phyloP scores from a whole-genome alignment of 2,888 invertebrate species.

The Colletes collaris region DNA sequence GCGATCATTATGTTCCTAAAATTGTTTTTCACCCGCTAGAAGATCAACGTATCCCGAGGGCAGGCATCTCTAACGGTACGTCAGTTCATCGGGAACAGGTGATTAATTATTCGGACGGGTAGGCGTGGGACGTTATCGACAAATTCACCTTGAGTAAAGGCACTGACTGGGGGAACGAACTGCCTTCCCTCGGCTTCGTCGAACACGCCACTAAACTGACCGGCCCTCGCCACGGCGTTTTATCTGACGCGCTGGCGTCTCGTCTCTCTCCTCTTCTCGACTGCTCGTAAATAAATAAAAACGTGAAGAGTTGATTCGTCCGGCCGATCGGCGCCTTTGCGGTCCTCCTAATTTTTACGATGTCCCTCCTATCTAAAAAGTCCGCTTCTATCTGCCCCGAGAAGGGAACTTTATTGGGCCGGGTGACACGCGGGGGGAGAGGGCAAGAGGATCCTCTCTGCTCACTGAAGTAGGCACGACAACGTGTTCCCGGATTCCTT shows the following conservation, averaged over 20 bases:
- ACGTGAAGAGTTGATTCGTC: slow-evolving; percentile 32
- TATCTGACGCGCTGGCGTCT: slow-evolving; percentile 2
- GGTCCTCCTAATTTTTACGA: slow-evolving; percentile 66
- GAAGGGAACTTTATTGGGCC: slow-evolving; percentile 48
- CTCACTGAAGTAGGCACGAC: slow-evolving; percentile 42
- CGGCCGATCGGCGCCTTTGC: slow-evolving; percentile 56
- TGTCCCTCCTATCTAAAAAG: slow-evolving; percentile 44
- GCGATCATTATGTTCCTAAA: slow-evolving; percentile 60
- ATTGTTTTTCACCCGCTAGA: slow-evolving; percentile 68
- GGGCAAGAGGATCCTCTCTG: slow-evolving; percentile 8
- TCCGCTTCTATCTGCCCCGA: slow-evolving; percentile 30
- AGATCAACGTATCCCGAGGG: slow-evolving; percentile 55
- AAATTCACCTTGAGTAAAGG: slow-evolving; percentile 70
- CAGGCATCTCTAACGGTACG: slow-evolving; percentile 68
- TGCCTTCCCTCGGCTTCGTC: slow-evolving; percentile 18
- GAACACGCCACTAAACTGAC: slow-evolving; percentile 43
- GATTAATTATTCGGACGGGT: slow-evolving; percentile 71
- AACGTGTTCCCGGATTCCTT: slow-evolving; percentile 2
- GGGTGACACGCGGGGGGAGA: not conserved
- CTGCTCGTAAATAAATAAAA: slow-evolving; percentile 62
- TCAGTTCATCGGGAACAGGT: slow-evolving; percentile 69
- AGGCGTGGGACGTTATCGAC: slow-evolving; percentile 74
- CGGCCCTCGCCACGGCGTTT: slow-evolving; percentile 18
- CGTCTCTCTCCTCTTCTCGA: not conserved
- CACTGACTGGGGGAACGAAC: slow-evolving; percentile 42